phyloP scores from a whole-genome alignment of 64 coral and sea anemone species.

The Exaiptasia diaphana region DNA sequence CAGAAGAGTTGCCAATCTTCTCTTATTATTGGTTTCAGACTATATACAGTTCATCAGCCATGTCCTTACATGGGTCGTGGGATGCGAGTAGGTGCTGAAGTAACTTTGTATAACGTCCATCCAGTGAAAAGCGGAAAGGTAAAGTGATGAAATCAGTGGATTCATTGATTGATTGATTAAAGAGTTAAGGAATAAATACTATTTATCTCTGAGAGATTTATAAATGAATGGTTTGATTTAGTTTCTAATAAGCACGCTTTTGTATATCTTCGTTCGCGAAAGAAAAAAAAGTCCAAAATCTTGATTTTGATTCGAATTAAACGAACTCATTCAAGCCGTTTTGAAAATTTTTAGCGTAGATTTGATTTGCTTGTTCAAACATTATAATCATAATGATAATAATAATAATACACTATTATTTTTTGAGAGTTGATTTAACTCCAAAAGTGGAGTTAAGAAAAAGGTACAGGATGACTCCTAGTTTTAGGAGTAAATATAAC shows the following conservation, averaged over 20 bases:
- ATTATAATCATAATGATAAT: too few species aligned
- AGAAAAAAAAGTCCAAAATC: background rate
- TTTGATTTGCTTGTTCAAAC: too few species aligned
- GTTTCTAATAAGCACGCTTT: too few species aligned
- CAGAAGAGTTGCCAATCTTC: background rate
- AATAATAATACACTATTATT: too few species aligned
- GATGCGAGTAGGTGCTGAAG: background rate
- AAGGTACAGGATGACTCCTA: too few species aligned
- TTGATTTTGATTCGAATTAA: background rate
- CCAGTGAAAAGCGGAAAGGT: background rate
- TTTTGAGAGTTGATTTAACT: too few species aligned
- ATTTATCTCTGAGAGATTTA: background rate
- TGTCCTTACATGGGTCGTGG: background rate
- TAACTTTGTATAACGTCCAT: conserved; percentile 8
- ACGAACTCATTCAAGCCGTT: background rate
- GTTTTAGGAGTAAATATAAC: too few species aligned
- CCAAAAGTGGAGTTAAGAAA: too few species aligned
- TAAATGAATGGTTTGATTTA: too few species aligned
- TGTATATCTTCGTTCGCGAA: background rate
- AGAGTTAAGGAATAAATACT: background rate
- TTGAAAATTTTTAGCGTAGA: too few species aligned
- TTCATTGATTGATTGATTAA: background rate
- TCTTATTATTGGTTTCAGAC: background rate
- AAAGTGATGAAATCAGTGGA: background rate
- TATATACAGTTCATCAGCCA: conserved; percentile 9